Evolutionary conservation across 2,797 vertebrate genomes (phyloP).

Genomic region (Crenichthys baileyi): DNA sequence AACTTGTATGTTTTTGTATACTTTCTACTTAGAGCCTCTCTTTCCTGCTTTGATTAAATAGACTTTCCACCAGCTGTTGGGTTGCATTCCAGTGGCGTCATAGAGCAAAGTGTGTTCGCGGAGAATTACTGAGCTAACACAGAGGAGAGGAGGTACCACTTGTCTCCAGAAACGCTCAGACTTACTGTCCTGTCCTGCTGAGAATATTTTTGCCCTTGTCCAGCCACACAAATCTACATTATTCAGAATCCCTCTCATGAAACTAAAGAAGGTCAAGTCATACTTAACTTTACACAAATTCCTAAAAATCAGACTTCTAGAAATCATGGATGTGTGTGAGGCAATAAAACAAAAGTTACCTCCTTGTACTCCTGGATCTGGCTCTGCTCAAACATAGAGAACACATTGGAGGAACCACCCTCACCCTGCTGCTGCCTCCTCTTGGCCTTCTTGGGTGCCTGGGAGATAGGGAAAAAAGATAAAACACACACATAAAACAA

Average conservation of each 20-base stretch:
- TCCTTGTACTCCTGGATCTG: constrained; percentile 98
- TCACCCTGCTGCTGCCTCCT: constrained; percentile 90
- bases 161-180: constrained; percentile 50
- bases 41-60: constrained; percentile 46
- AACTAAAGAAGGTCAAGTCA: constrained; percentile 36
- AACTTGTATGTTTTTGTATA: constrained; percentile 17
- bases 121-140: constrained; percentile 46
- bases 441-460: constrained; percentile 97
- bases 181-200: constrained; percentile 54
- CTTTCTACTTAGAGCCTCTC: constrained; percentile 27
- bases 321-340: neutral
- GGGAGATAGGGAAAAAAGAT: constrained; percentile 19
- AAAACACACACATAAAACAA: neutral
- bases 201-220: constrained; percentile 28
- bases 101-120: constrained; percentile 34
- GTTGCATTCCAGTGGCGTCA: constrained; percentile 69
- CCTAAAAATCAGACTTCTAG: neutral
- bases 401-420: constrained; percentile 92
- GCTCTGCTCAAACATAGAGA: constrained; percentile 98
- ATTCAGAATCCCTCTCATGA: neutral
- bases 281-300: neutral
- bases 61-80: constrained; percentile 65
- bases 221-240: constrained; percentile 9
- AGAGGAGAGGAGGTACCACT: constrained; percentile 33
- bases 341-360: constrained; percentile 70